Percentiles rank a stretch among this genome's conserved stretches.
phyloP scores from a whole-genome alignment of 2,888 invertebrate species.

The Cryptus armator region DNA sequence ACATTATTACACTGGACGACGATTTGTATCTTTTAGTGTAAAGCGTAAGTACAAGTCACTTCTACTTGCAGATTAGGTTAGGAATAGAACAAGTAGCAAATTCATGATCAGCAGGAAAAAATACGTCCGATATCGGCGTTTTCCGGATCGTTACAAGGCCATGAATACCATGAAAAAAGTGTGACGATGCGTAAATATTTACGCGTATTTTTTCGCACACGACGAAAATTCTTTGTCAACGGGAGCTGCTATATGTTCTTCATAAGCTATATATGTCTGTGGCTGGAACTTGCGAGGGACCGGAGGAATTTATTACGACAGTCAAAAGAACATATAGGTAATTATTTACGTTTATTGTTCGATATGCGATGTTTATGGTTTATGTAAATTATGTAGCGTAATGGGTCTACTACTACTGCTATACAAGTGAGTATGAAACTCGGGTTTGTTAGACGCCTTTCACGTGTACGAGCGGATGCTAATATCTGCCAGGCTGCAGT shows the following conservation, averaged over 20 bases:
- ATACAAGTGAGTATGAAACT: slow-evolving; percentile 1
- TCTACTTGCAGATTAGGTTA: no score
- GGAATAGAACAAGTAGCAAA: no score
- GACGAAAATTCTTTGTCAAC: not conserved
- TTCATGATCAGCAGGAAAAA: no score
- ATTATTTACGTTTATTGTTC: slow-evolving; percentile 79
- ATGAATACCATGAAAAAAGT: no score
- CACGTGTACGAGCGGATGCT: not conserved
- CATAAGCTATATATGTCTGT: not conserved
- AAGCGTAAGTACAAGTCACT: no score
- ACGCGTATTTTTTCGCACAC: no score
- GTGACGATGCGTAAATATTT: no score
- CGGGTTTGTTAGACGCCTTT: not conserved
- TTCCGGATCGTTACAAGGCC: no score
- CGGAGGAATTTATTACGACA: slow-evolving; percentile 77
- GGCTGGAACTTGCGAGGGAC: slow-evolving; percentile 67
- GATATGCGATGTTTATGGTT: slow-evolving; percentile 77
- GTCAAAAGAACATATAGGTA: slow-evolving; percentile 76
- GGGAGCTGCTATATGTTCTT: not conserved
- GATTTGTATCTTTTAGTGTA: not conserved
- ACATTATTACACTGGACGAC: no score
- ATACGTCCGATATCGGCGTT: no score
- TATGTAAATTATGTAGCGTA: slow-evolving; percentile 77
- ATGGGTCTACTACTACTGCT: slow-evolving; percentile 66
- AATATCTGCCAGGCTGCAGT: slow-evolving; percentile 7